phyloP scores from a whole-genome alignment of 2,797 vertebrate genomes.

The Echiichthys vipera region DNA sequence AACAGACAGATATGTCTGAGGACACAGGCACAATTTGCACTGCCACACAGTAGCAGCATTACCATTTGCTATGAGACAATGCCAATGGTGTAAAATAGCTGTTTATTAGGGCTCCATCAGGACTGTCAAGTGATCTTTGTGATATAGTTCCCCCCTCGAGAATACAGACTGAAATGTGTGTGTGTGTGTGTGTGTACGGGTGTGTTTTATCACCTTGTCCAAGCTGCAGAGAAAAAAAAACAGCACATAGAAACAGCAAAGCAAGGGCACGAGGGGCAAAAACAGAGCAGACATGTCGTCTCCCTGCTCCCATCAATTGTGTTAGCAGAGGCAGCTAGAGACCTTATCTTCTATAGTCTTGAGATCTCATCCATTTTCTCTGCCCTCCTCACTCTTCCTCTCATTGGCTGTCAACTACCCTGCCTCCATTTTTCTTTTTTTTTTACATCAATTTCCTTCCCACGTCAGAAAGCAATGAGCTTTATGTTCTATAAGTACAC shows the following conservation, averaged over 20 bases:
- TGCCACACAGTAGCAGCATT: slow-evolving; percentile 28
- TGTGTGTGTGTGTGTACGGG: slow-evolving; percentile 3
- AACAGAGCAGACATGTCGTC: slow-evolving; percentile 44
- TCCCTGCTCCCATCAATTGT: slow-evolving; percentile 46
- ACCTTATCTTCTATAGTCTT: slow-evolving; percentile 46
- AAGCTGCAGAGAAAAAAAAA: slow-evolving; percentile 39
- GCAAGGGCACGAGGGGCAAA: slow-evolving; percentile 36
- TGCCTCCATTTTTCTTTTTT: slow-evolving; percentile 35
- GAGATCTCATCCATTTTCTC: slow-evolving; percentile 57
- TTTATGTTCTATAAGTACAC: slow-evolving; percentile 37
- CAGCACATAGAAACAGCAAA: slow-evolving; percentile 20
- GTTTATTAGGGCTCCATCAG: slow-evolving; percentile 56
- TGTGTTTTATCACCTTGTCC: slow-evolving; percentile 58
- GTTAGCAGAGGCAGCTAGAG: slow-evolving; percentile 18
- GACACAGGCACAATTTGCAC: slow-evolving; percentile 15
- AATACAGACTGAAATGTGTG: slow-evolving; percentile 24
- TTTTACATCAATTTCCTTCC: slow-evolving; percentile 29
- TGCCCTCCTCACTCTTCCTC: slow-evolving; percentile 26
- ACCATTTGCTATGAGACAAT: slow-evolving; percentile 46
- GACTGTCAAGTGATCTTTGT: slow-evolving; percentile 53
- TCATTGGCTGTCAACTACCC: slow-evolving; percentile 8
- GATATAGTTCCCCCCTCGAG: slow-evolving; percentile 50
- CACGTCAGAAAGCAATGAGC: slow-evolving; percentile 32
- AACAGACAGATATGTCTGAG: slow-evolving; percentile 27
- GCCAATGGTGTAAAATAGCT: slow-evolving; percentile 61